phyloP scores from a whole-genome alignment of 2,113 vertebrate genomes.

The Nerophis lumbriciformis region DNA sequence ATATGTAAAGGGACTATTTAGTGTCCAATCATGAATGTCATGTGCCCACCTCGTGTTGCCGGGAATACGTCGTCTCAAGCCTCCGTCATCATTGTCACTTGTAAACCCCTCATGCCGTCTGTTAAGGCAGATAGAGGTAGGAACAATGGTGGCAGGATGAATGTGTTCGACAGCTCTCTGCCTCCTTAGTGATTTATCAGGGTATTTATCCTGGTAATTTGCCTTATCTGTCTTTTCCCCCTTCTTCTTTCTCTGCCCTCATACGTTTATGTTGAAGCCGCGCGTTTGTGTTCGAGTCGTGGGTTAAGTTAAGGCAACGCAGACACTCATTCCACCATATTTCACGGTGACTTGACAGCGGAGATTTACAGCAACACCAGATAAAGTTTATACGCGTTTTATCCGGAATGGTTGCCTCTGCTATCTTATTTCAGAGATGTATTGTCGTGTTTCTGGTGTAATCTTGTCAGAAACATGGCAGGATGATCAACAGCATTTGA shows the following conservation, averaged over 20 bases:
- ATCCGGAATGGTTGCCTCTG: constrained; percentile 24
- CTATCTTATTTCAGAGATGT: constrained; percentile 10
- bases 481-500: constrained; percentile 16
- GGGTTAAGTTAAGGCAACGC: constrained; percentile 25
- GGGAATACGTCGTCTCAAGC: constrained; percentile 60
- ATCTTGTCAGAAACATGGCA: constrained; percentile 15
- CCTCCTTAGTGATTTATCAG: constrained; percentile 52
- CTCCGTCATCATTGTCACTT: constrained; percentile 60
- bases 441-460: constrained; percentile 8
- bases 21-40: constrained; percentile 13
- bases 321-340: constrained; percentile 25
- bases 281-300: constrained; percentile 16
- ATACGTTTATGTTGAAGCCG: constrained; percentile 15
- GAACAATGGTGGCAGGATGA: constrained; percentile 29
- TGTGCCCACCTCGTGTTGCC: constrained; percentile 30
- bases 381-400: constrained; percentile 28
- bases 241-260: constrained; percentile 1
- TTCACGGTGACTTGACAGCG: constrained; percentile 9
- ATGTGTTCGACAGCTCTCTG: constrained; percentile 48
- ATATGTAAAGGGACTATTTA: constrained; percentile 31
- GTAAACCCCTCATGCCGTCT: constrained; percentile 44
- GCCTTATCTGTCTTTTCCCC: constrained; percentile 36
- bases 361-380: constrained; percentile 20
- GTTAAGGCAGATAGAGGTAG: constrained; percentile 41
- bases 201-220: constrained; percentile 52